A percentile compares a stretch with the other conserved stretches of the same genome.
These are phyloP conservation scores for Champsocephalus esox DNA, from an alignment of 2,797 vertebrate species.

Conservation along the genomic window DNA sequence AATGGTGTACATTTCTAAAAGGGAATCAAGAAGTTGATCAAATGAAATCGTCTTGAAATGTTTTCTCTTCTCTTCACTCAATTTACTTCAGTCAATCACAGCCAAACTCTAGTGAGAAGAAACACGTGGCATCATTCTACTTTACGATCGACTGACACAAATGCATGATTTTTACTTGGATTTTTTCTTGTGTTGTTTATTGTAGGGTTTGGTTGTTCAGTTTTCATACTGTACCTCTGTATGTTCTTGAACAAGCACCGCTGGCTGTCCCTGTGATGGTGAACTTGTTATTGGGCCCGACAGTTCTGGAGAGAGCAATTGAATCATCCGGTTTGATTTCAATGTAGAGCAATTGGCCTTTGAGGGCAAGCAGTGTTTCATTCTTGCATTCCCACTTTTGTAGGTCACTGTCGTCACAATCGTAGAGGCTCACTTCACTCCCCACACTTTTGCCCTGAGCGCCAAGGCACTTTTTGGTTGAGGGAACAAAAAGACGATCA, in stretches of 20 bases:
- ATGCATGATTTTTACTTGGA: background rate
- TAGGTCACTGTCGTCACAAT: slow-evolving; percentile 86
- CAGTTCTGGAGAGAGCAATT: slow-evolving; percentile 85
- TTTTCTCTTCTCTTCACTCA: background rate
- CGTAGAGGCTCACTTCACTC: slow-evolving; percentile 84
- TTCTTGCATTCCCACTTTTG: slow-evolving; percentile 95
- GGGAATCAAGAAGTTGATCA: background rate
- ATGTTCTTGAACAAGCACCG: slow-evolving; percentile 88
- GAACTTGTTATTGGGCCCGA: slow-evolving; percentile 87
- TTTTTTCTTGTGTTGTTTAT: background rate
- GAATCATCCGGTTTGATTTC: slow-evolving; percentile 85
- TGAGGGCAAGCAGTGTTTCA: slow-evolving; percentile 88
- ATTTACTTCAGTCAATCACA: slow-evolving; percentile 1
- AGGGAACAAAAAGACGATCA: slow-evolving; percentile 84
- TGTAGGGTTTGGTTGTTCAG: background rate
- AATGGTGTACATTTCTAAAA: slow-evolving; percentile 89
- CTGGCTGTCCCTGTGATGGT: slow-evolving; percentile 87
- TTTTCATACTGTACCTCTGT: slow-evolving; percentile 88
- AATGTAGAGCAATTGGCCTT: slow-evolving; percentile 86
- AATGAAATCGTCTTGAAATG: background rate
- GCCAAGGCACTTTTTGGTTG: slow-evolving; percentile 88
- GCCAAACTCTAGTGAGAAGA: background rate
- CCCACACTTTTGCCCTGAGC: slow-evolving; percentile 85
- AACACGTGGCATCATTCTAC: background rate
- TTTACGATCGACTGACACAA: background rate